Conservation (phyloP, 2,888 invertebrate genomes). For the Pammene aurita region DNA sequence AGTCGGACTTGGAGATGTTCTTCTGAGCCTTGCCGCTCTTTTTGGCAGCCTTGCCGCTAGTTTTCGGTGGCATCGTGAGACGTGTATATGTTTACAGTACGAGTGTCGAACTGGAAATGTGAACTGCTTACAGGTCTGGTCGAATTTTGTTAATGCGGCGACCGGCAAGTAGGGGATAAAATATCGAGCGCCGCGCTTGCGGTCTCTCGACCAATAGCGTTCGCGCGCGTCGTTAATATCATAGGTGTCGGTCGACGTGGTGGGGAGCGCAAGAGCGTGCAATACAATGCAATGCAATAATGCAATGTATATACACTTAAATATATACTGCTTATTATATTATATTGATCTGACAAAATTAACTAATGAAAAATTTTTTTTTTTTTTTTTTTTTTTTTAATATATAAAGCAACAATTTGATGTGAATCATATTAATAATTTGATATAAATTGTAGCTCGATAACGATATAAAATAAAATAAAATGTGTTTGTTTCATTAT, state of each 20-base stretch:
- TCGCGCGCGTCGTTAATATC: neutral
- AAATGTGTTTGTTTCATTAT: no score
- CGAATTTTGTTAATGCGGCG: conserved; percentile 20
- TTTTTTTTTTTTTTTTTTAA: no score
- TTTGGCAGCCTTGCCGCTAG: conserved; percentile 72
- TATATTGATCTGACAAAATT: no score
- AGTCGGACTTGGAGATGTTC: conserved; percentile 81
- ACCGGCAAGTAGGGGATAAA: neutral
- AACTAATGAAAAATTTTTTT: no score
- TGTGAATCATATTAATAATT: no score
- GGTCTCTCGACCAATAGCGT: conserved; percentile 1
- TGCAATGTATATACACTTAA: no score
- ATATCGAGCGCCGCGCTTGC: neutral
- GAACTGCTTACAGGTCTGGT: neutral
- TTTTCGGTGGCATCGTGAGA: conserved; percentile 59
- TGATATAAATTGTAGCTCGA: no score
- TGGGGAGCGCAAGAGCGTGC: no score
- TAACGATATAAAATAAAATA: no score
- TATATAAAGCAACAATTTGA: no score
- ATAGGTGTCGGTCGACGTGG: neutral
- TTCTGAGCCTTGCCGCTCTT: conserved; percentile 83
- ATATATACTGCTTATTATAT: no score
- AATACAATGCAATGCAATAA: no score
- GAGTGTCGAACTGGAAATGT: neutral
- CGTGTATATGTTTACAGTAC: neutral